These are phyloP conservation scores for Climacteris rufus DNA, from an alignment of 2,113 vertebrate species.

Conservation along the genomic window DNA sequence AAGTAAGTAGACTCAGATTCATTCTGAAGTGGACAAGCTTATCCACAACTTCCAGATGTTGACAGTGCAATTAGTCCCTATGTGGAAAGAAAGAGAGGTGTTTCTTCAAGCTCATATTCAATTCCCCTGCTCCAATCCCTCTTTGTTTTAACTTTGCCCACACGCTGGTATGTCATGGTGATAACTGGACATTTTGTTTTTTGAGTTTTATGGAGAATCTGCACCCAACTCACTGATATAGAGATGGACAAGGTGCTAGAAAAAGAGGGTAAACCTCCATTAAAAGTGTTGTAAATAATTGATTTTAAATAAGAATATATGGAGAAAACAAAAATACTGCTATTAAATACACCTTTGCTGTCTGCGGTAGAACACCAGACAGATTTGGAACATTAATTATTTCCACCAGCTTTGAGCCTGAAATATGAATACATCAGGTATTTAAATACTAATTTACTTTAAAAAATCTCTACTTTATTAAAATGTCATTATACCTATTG, in stretches of 20 bases:
- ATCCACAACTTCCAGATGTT: constrained; percentile 24
- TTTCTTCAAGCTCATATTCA: constrained; percentile 18
- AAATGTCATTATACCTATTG: constrained; percentile 69
- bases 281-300: constrained; percentile 53
- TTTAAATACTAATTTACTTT: constrained; percentile 73
- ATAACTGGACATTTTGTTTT: constrained; percentile 50
- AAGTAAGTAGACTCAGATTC: not conserved
- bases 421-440: constrained; percentile 69
- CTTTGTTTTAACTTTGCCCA: constrained; percentile 57
- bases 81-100: not conserved
- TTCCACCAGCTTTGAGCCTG: constrained; percentile 57
- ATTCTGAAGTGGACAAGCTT: not conserved
- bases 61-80: not conserved
- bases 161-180: constrained; percentile 23
- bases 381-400: constrained; percentile 67
- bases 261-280: constrained; percentile 13
- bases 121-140: constrained; percentile 11
- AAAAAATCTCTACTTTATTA: constrained; percentile 71
- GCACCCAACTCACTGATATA: constrained; percentile 26
- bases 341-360: constrained; percentile 44
- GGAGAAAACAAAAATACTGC: constrained; percentile 51
- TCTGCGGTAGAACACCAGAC: constrained; percentile 27
- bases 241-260: constrained; percentile 19
- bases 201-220: constrained; percentile 43
- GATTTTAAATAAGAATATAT: constrained; percentile 58